These are phyloP conservation scores for Pachypsylla venusta DNA, from an alignment of 1,140 invertebrate species.

Conservation along the genomic window DNA sequence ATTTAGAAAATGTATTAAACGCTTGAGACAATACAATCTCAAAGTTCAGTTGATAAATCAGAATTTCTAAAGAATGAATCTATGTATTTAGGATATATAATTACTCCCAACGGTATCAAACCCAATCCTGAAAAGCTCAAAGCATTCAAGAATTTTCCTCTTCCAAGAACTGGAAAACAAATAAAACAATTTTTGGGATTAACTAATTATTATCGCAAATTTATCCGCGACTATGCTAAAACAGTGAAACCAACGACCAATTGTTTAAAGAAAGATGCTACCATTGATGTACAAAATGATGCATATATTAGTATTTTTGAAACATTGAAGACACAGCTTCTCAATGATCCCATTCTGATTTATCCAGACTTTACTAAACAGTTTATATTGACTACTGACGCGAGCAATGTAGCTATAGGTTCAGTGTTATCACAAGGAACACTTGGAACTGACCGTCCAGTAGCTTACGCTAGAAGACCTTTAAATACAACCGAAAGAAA, in stretches of 20 bases:
- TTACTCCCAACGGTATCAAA: background rate
- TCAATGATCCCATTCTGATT: slow-evolving; percentile 26
- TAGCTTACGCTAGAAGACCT: slow-evolving; percentile 30
- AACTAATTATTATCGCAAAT: slow-evolving; percentile 30
- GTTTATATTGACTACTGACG: slow-evolving; percentile 24
- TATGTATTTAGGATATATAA: slow-evolving; percentile 12
- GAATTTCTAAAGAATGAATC: slow-evolving; percentile 23
- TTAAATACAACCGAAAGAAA: slow-evolving; percentile 31
- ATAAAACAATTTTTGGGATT: slow-evolving; percentile 34
- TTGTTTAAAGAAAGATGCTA: slow-evolving; percentile 15
- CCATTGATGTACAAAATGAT: background rate
- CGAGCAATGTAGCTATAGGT: slow-evolving; percentile 17
- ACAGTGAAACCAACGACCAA: slow-evolving; percentile 24
- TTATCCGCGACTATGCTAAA: slow-evolving; percentile 27
- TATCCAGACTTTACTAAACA: slow-evolving; percentile 18
- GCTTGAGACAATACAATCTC: slow-evolving; percentile 22
- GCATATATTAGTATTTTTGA: slow-evolving; percentile 27
- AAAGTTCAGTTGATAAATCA: slow-evolving; percentile 27
- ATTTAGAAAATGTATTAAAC: slow-evolving; percentile 21
- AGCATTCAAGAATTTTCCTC: slow-evolving; percentile 26
- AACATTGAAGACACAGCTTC: slow-evolving; percentile 28
- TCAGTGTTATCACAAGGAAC: slow-evolving; percentile 16
- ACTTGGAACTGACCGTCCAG: slow-evolving; percentile 21
- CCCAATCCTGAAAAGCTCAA: slow-evolving; percentile 21
- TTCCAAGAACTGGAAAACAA: slow-evolving; percentile 27